A percentile compares a stretch with the other conserved stretches of the same genome.
phyloP scores from a whole-genome alignment of 2,797 vertebrate genomes.

The Channallabes apus region DNA sequence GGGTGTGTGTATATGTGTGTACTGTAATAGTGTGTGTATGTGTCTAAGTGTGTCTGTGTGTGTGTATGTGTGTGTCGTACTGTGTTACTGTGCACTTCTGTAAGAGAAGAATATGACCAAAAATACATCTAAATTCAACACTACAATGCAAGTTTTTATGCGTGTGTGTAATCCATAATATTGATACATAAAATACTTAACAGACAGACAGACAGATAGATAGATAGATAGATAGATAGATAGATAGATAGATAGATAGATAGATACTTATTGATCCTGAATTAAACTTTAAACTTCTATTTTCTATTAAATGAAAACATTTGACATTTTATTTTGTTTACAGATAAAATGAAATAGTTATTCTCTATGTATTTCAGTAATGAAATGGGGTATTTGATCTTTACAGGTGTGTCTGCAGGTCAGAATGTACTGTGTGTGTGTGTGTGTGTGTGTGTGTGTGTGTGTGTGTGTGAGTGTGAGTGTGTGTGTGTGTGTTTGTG shows the following conservation, averaged over 20 bases:
- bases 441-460: constrained; percentile 19
- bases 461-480: too few species aligned
- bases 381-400: neutral
- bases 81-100: neutral
- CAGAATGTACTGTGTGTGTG: constrained; percentile 6
- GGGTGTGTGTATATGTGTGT: neutral
- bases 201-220: neutral
- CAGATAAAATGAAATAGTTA: neutral
- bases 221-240: too few species aligned
- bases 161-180: neutral
- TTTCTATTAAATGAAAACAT: neutral
- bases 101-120: neutral
- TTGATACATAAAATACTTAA: neutral
- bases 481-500: too few species aligned
- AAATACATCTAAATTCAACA: neutral
- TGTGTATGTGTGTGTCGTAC: neutral
- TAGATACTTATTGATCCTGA: too few species aligned
- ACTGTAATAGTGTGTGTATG: too few species aligned
- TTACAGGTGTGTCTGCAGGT: neutral
- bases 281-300: too few species aligned
- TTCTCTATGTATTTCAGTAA: neutral
- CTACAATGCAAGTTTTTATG: neutral
- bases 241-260: too few species aligned
- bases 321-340: neutral
- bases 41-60: neutral